Conservation (phyloP, 2,797 vertebrate genomes). For the Geotria australis region DNA sequence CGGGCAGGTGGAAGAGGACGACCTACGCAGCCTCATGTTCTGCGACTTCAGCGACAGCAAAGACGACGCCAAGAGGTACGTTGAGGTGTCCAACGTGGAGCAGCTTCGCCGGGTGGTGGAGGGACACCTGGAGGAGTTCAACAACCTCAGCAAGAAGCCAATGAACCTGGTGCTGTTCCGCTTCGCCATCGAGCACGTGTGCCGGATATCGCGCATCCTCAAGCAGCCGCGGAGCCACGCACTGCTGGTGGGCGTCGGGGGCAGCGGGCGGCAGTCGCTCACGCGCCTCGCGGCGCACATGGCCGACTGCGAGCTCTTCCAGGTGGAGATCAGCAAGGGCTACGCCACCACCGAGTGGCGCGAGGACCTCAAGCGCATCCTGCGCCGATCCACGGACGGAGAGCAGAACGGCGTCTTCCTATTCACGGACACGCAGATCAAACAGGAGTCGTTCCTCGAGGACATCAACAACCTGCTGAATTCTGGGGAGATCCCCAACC, state of each 20-base stretch:
- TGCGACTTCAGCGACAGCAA: conserved; percentile 57
- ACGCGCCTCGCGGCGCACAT: conserved; percentile 49
- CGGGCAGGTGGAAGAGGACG: conserved; percentile 37
- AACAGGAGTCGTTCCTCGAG: conserved; percentile 53
- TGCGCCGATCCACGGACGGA: conserved; percentile 29
- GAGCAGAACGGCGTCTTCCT: conserved; percentile 47
- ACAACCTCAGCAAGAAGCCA: conserved; percentile 42
- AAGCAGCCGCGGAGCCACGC: conserved; percentile 56
- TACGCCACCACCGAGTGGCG: conserved; percentile 37
- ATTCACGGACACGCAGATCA: conserved; percentile 60
- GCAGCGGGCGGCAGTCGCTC: conserved; percentile 50
- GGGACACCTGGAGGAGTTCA: conserved; percentile 41
- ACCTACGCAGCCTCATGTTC: conserved; percentile 59
- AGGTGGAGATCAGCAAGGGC: conserved; percentile 52
- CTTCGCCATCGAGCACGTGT: conserved; percentile 66
- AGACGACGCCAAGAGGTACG: conserved; percentile 34
- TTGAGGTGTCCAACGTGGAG: conserved; percentile 25
- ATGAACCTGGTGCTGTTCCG: conserved; percentile 64
- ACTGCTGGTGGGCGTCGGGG: conserved; percentile 50
- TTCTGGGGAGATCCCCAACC: conserved; percentile 56
- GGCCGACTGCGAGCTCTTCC: conserved; percentile 38
- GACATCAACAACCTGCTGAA: conserved; percentile 59
- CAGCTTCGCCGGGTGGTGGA: conserved; percentile 29
- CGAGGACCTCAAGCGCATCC: conserved; percentile 40
- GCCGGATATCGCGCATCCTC: conserved; percentile 44